A percentile compares a stretch with the other conserved stretches of the same genome.
These are phyloP conservation scores for Sula dactylatra DNA, from an alignment of 2,113 vertebrate species.

Conservation along the genomic window DNA sequence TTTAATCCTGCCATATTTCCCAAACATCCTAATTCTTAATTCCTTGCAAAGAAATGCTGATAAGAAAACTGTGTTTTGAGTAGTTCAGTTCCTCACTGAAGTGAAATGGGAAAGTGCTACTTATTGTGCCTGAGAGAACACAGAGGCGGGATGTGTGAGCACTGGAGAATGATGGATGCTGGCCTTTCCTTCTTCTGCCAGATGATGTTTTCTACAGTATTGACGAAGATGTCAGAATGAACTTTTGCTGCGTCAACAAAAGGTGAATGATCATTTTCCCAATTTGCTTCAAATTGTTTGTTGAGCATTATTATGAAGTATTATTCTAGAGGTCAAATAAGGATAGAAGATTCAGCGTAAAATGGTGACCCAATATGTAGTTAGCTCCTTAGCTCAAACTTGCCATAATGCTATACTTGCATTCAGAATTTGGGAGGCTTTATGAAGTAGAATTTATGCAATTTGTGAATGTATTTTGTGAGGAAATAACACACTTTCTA, in stretches of 20 bases:
- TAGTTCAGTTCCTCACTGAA: neutral
- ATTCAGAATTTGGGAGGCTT: neutral
- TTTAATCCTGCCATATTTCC: neutral
- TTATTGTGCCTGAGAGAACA: neutral
- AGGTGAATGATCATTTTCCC: neutral
- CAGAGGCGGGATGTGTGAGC: neutral
- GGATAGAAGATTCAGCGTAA: neutral
- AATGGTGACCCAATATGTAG: neutral
- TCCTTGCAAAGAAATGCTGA: neutral
- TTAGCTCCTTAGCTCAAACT: neutral
- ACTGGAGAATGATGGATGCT: neutral
- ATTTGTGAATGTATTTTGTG: neutral
- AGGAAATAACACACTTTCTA: neutral
- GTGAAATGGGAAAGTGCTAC: neutral
- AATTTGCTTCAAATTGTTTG: neutral
- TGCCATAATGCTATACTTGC: fast-evolving
- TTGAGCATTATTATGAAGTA: neutral
- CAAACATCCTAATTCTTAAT: neutral
- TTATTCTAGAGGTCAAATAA: neutral
- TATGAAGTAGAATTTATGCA: neutral
- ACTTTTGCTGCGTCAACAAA: neutral
- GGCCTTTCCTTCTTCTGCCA: neutral
- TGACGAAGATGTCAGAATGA: neutral
- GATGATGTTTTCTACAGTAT: neutral
- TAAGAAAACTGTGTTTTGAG: neutral